Base-by-base conservation (phyloP, 2,113 vertebrate genomes). In the Lota lota region DNA sequence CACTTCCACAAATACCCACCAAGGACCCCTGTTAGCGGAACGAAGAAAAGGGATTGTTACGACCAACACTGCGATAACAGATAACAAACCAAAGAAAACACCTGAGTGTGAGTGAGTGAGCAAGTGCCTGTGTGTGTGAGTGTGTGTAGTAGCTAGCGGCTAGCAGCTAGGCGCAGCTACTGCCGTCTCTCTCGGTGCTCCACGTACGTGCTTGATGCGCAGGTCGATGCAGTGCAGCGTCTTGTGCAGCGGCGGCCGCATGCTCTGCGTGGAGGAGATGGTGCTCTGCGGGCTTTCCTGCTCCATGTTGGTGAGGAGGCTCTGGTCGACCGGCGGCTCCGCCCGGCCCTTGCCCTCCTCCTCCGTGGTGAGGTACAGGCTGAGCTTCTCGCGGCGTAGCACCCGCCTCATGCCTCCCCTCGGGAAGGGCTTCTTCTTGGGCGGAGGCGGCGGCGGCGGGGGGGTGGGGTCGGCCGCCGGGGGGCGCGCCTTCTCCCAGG, bases 1-100 rank as follows among this genome's bases (percentile, higher is more conserved):
- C 91, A 69, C 89, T 79, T 22, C 93, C 93, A 78, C 93, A 93
- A 75, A 94, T 90, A 67, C 93, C 93, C 61, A 94, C 82, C 82
- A 94, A 77, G 16, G 88, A 82, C 40, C 93, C 91, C 93, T 94
- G 70, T 47, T 78, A 57, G 66, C 12, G 15, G 33, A 54, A 22
- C 61, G 24, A 68, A 2, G 75, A 36, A 16, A 1, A 24, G 21
- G 51, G 53, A 18, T 4, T 4, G 28, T 33, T 33, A 33, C 28
- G 28, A 33, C 28, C 28, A 33, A 33, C 28, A 33, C 28, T 33
- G n/a, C n/a, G 28, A 47, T 14, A 47, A 11, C 40, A 47, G 40
- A 8, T 24, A 24, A 4, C 24, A 24, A 54, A 54, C 12, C 47
- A 51, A 12, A 54, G 11, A 33, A 33, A 33, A 33, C 28, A 33